Evolutionary conservation across 92 coral and sea anemone genomes (phyloP).

Genomic region (Paragorgia papillata): DNA sequence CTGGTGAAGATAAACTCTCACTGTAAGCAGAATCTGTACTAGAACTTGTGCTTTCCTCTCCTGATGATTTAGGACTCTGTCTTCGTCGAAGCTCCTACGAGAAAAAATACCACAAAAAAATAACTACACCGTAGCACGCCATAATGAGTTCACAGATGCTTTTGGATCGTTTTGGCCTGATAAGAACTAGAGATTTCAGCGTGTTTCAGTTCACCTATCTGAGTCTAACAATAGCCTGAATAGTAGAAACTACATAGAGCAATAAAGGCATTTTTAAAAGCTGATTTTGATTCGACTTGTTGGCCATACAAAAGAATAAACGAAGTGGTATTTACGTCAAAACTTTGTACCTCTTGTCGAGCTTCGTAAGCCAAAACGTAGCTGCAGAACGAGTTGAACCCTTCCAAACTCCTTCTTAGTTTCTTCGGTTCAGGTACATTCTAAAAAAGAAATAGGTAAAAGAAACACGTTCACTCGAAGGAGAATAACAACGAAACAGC

Average conservation of each 20-base stretch:
- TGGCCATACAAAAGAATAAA: neutral
- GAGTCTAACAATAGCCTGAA: no score
- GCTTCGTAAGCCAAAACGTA: conserved; percentile 98
- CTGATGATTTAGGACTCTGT: conserved; percentile 85
- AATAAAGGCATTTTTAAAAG: neutral
- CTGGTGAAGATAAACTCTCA: conserved; percentile 93
- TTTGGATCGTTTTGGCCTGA: no score
- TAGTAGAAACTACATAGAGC: no score
- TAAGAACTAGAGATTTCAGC: no score
- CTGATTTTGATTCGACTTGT: neutral
- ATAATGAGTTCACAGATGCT: conserved; percentile 20
- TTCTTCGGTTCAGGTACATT: conserved; percentile 87
- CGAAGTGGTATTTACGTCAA: neutral
- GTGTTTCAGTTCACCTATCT: no score
- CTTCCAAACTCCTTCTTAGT: conserved; percentile 82
- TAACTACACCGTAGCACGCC: conserved; percentile 11
- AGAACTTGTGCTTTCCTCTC: conserved; percentile 88
- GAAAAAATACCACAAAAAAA: neutral
- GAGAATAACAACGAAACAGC: conserved; percentile 35
- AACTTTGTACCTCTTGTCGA: conserved; percentile 65
- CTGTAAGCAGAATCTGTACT: conserved; percentile 99
- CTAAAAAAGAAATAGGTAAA: conserved; percentile 44
- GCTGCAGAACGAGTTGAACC: conserved; percentile 97
- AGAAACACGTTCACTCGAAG: neutral
- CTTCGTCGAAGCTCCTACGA: conserved; percentile 80